phyloP scores from a whole-genome alignment of 2,888 invertebrate genomes.

The Drosophila neonasuta region DNA sequence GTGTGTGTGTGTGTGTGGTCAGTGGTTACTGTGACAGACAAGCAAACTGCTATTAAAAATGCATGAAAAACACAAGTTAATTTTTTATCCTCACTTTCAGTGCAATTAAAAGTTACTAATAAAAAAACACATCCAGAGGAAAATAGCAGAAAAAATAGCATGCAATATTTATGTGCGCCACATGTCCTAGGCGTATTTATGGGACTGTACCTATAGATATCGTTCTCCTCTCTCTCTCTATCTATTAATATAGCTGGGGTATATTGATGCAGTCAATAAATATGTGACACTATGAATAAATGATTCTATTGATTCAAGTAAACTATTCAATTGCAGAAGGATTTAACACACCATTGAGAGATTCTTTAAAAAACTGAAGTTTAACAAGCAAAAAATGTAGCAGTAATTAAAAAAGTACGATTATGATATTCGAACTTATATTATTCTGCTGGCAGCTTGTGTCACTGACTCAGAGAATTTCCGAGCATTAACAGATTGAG shows the following conservation, averaged over 20 bases:
- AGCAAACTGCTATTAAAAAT: slow-evolving; percentile 66
- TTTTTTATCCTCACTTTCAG: slow-evolving; percentile 70
- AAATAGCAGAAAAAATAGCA: slow-evolving; percentile 42
- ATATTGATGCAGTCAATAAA: not conserved
- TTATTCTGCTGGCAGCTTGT: too few relatives aligned
- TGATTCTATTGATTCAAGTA: not conserved
- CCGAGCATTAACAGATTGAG: too few relatives aligned
- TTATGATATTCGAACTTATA: too few relatives aligned
- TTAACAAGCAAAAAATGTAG: too few relatives aligned
- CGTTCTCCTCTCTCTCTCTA: slow-evolving; percentile 4
- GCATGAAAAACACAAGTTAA: slow-evolving; percentile 73
- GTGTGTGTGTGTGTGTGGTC: slow-evolving; percentile 41
- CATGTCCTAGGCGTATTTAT: slow-evolving; percentile 68
- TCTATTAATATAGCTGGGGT: not conserved
- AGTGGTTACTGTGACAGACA: slow-evolving; percentile 46
- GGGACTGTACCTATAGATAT: slow-evolving; percentile 49
- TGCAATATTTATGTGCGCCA: slow-evolving; percentile 68
- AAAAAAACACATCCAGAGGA: slow-evolving; percentile 32
- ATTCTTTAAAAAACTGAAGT: too few relatives aligned
- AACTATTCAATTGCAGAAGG: too few relatives aligned
- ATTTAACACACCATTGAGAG: not conserved
- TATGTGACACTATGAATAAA: not conserved
- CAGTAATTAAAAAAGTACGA: too few relatives aligned
- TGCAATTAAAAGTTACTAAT: slow-evolving; percentile 67
- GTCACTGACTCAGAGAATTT: too few relatives aligned